Evolutionary conservation across 2,888 invertebrate species (phyloP).

Genomic region (Spatulosminthurus flaviceps): DNA sequence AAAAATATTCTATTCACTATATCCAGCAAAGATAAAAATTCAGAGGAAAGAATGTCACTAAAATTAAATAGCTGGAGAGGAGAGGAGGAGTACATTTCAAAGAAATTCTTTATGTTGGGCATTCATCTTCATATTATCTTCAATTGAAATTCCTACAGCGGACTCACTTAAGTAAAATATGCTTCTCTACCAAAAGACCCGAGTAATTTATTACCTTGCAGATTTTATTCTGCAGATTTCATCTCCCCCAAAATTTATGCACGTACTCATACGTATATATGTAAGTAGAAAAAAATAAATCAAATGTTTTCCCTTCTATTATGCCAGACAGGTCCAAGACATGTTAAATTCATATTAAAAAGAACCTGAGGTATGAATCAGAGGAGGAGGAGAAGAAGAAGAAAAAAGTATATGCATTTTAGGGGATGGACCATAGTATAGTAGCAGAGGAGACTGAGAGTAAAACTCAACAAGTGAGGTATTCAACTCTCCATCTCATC

Average conservation of each 20-base stretch:
- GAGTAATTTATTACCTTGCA: neutral
- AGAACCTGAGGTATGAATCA: neutral
- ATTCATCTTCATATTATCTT: too few relatives aligned
- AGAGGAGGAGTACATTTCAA: neutral
- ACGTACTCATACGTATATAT: neutral
- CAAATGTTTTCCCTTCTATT: conserved; percentile 5
- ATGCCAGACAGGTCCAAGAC: conserved; percentile 6
- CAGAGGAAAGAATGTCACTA: too few relatives aligned
- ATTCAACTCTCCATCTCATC: conserved; percentile 35
- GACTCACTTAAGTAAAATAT: neutral
- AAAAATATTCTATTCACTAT: too few relatives aligned
- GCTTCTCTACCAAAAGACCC: neutral
- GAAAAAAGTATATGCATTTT: too few relatives aligned
- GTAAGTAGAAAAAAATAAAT: conserved; percentile 28
- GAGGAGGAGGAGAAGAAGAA: neutral
- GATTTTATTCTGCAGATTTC: conserved; percentile 13
- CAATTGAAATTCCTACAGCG: neutral
- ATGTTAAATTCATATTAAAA: neutral
- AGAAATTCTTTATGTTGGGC: neutral
- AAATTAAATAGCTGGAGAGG: too few relatives aligned
- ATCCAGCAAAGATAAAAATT: too few relatives aligned
- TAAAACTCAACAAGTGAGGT: conserved; percentile 41
- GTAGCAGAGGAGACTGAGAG: neutral
- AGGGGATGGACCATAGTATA: neutral
- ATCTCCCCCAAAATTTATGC: neutral